A percentile compares a stretch with the other conserved stretches of the same genome.
Evolutionary conservation across 2,113 vertebrate genomes (phyloP).

Genomic region (Hiodon alosoides): DNA sequence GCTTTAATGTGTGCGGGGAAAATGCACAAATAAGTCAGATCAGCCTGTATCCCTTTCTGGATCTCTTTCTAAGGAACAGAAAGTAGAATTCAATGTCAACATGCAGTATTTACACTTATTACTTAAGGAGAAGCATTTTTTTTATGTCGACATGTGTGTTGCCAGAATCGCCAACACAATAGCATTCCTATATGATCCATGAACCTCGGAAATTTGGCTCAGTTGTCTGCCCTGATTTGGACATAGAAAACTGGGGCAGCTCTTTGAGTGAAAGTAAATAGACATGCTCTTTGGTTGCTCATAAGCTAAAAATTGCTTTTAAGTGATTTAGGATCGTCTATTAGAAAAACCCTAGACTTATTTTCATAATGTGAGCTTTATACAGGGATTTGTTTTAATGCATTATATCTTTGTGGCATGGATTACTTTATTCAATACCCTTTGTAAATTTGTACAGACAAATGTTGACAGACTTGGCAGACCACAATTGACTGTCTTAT

Average conservation of each 20-base stretch:
- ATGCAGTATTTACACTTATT: too few relatives aligned
- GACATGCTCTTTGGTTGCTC: neutral
- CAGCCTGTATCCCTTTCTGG: neutral
- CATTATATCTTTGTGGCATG: neutral
- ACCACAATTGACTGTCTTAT: neutral
- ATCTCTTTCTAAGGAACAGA: neutral
- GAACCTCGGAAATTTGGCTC: neutral
- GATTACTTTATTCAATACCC: neutral
- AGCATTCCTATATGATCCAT: neutral
- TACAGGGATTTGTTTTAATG: neutral
- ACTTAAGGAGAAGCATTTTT: too few relatives aligned
- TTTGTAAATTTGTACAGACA: neutral
- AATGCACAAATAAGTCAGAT: neutral
- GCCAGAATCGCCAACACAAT: neutral
- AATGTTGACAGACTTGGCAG: neutral
- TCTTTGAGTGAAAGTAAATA: neutral
- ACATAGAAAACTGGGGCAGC: slow-evolving; percentile 6
- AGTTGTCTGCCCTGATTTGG: neutral
- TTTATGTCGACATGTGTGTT: neutral
- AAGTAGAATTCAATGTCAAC: too few relatives aligned
- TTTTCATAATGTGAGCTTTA: neutral
- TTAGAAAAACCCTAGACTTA: neutral
- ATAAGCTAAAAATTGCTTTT: neutral
- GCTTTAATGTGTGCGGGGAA: neutral
- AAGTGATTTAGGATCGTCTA: too few relatives aligned